phyloP scores from a whole-genome alignment of 2,113 vertebrate genomes.

The Lynx canadensis region DNA sequence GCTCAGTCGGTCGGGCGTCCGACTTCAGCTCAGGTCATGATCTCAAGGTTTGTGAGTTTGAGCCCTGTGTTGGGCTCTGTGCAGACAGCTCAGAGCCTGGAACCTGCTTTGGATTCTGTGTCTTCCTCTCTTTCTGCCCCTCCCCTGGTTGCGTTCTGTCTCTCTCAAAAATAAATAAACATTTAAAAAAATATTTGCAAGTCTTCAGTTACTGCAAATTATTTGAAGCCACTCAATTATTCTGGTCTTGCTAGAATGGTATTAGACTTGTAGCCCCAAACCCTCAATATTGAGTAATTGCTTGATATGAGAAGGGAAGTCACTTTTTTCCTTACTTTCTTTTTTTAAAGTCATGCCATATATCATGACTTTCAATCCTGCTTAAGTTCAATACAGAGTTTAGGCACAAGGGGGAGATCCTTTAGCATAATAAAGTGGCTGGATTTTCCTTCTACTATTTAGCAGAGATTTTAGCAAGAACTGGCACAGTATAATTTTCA shows the following conservation, averaged over 20 bases:
- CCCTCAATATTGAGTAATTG: not conserved
- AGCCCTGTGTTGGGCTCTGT: too few relatives aligned
- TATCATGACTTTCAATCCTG: not conserved
- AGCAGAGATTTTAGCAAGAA: constrained; percentile 14
- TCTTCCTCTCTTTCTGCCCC: too few relatives aligned
- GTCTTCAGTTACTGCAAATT: not conserved
- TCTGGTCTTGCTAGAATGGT: not conserved
- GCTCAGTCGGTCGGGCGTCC: too few relatives aligned
- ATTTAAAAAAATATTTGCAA: not conserved
- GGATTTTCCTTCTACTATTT: not conserved
- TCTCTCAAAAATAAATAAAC: too few relatives aligned
- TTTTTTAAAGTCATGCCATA: too few relatives aligned
- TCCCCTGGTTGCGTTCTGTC: too few relatives aligned
- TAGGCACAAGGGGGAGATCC: constrained; percentile 64
- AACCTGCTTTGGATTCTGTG: too few relatives aligned
- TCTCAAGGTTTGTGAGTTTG: too few relatives aligned
- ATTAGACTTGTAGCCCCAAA: not conserved
- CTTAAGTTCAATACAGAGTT: constrained; percentile 58
- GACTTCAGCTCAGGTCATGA: too few relatives aligned
- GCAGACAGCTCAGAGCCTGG: too few relatives aligned
- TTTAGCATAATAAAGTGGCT: not conserved
- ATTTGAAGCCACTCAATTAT: not conserved
- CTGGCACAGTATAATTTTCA: not conserved
- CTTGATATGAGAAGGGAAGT: not conserved
- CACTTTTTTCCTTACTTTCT: not conserved